These are phyloP conservation scores for Sceloporus undulatus DNA, from an alignment of 2,113 vertebrate species.

Conservation along the genomic window DNA sequence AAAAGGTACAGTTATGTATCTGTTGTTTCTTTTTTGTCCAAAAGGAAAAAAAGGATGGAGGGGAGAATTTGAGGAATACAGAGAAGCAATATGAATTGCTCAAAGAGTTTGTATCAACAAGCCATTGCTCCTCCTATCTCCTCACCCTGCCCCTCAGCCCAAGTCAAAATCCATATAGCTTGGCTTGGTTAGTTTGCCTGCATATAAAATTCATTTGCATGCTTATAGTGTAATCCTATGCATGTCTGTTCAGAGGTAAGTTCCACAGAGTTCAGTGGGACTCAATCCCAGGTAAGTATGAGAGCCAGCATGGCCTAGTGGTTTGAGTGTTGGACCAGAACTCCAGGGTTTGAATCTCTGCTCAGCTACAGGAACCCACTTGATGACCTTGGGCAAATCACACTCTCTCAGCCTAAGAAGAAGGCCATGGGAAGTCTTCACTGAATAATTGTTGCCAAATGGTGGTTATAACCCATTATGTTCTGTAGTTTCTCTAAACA, in stretches of 20 bases:
- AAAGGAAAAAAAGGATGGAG: neutral
- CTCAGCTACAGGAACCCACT: no score
- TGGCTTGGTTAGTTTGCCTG: neutral
- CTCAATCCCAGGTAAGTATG: neutral
- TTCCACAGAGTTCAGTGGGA: neutral
- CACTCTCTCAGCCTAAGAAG: no score
- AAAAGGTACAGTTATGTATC: conserved; percentile 68
- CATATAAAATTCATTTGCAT: neutral
- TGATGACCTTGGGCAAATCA: no score
- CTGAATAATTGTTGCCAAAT: neutral
- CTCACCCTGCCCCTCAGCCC: neutral
- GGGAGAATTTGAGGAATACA: neutral
- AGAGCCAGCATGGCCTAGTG: neutral
- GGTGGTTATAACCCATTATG: no score
- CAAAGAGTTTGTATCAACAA: neutral
- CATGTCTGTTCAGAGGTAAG: neutral
- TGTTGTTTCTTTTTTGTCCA: conserved; percentile 38
- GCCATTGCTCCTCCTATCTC: neutral
- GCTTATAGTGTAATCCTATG: neutral
- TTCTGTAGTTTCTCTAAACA: no score
- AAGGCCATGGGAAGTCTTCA: neutral
- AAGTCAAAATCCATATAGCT: neutral
- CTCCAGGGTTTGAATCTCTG: no score
- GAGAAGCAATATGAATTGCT: neutral
- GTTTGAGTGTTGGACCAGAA: no score